phyloP scores from a whole-genome alignment of 1,140 invertebrate genomes.

The Wiebesia pumilae region DNA sequence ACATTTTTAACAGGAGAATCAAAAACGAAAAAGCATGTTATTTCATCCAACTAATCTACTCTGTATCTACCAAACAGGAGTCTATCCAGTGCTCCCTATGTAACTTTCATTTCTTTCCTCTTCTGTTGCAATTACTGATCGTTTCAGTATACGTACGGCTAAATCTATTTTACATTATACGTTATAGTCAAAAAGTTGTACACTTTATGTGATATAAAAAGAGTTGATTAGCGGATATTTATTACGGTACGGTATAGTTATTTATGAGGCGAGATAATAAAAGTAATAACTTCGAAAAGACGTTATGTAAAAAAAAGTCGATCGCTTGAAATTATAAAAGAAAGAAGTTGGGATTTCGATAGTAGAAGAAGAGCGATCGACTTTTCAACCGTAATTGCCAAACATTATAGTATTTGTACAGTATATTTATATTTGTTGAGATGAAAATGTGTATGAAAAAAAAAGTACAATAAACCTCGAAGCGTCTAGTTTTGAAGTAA shows the following conservation, averaged over 20 bases:
- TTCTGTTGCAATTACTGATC: not conserved
- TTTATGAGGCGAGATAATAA: not conserved
- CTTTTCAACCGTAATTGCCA: constrained; percentile 1
- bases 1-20: not conserved
- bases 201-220: not conserved
- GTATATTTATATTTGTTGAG: constrained; percentile 20
- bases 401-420: not conserved
- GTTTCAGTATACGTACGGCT: not conserved
- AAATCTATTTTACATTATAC: not conserved
- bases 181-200: not conserved
- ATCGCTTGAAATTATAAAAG: not conserved
- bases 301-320: constrained; percentile 23
- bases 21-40: not conserved
- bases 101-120: not conserved
- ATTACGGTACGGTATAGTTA: constrained; percentile 17
- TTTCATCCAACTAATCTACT: not conserved
- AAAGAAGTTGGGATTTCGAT: constrained; percentile 4
- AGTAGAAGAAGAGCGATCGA: not conserved
- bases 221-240: constrained; percentile 18
- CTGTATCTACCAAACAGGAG: constrained; percentile 7
- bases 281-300: not conserved
- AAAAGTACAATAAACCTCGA: not conserved
- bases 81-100: constrained; percentile 5
- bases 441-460: not conserved
- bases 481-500: not conserved